These are phyloP conservation scores for Cataglyphis livida DNA, from an alignment of 2,888 invertebrate genomes.

Conservation along the genomic window DNA sequence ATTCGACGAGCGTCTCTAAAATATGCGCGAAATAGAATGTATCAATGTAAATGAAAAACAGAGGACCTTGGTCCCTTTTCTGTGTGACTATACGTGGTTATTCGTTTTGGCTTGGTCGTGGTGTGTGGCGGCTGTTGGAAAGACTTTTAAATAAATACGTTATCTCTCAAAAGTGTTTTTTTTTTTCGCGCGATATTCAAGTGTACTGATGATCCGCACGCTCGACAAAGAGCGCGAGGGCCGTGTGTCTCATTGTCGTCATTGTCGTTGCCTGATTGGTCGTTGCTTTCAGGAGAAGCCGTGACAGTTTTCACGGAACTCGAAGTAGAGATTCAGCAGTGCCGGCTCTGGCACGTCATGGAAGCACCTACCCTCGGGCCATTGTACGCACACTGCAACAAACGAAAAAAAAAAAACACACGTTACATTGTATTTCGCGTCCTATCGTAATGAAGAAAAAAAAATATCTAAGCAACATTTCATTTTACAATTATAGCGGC, in stretches of 20 bases:
- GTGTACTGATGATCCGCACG: slow-evolving; percentile 43
- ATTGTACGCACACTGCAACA: slow-evolving; percentile 96
- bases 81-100: slow-evolving; percentile 62
- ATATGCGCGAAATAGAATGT: slow-evolving; percentile 33
- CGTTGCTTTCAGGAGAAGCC: slow-evolving; percentile 83
- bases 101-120: slow-evolving; percentile 83
- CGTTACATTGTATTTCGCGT: not conserved
- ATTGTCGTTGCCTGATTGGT: slow-evolving; percentile 76
- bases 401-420: slow-evolving; percentile 77
- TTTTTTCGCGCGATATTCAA: slow-evolving; percentile 55
- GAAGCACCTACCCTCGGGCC: slow-evolving; percentile 93
- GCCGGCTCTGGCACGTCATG: slow-evolving; percentile 84
- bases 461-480: not conserved
- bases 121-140: slow-evolving; percentile 83
- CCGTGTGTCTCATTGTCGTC: slow-evolving; percentile 64
- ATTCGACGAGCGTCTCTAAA: slow-evolving; percentile 46
- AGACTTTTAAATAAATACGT: slow-evolving; percentile 65
- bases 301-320: slow-evolving; percentile 83
- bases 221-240: slow-evolving; percentile 48
- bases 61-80: slow-evolving; percentile 21
- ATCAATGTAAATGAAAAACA: slow-evolving; percentile 14
- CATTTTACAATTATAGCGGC: not conserved
- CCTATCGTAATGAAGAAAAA: not conserved
- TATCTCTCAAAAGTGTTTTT: slow-evolving; percentile 57
- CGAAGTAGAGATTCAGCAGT: slow-evolving; percentile 83